phyloP scores from a whole-genome alignment of 2,113 vertebrate genomes.

The Caranx melampygus region DNA sequence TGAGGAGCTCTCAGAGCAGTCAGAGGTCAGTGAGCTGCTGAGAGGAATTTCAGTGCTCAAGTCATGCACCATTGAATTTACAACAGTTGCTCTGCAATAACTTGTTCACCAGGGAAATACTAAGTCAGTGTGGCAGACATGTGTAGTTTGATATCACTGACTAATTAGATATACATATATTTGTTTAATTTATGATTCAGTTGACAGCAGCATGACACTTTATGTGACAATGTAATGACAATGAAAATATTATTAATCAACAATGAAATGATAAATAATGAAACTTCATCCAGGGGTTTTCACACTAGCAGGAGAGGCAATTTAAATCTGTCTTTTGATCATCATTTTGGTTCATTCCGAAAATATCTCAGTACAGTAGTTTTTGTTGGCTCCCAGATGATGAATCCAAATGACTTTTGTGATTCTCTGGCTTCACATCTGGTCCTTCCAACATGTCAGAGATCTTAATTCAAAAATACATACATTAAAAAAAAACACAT shows the following conservation, averaged over 20 bases:
- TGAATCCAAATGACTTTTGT: background rate
- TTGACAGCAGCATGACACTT: background rate
- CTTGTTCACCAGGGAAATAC: background rate
- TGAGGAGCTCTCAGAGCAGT: background rate
- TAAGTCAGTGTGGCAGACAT: background rate
- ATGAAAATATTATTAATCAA: background rate
- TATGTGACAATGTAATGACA: background rate
- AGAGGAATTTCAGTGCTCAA: background rate
- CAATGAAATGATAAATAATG: background rate
- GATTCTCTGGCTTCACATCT: background rate
- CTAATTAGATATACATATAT: background rate
- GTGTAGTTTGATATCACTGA: background rate
- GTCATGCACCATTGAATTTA: background rate
- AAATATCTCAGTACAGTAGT: background rate
- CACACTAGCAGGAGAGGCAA: background rate
- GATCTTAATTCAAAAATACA: background rate
- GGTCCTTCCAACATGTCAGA: background rate
- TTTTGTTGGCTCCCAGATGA: background rate
- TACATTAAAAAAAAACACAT: too few relatives aligned
- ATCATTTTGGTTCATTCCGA: background rate
- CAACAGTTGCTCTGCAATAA: background rate
- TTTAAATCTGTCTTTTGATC: background rate
- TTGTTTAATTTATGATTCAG: background rate
- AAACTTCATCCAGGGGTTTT: background rate
- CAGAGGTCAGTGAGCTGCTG: background rate